Conservation (phyloP, 2,113 vertebrate species). For the Aegotheles bennettii region DNA sequence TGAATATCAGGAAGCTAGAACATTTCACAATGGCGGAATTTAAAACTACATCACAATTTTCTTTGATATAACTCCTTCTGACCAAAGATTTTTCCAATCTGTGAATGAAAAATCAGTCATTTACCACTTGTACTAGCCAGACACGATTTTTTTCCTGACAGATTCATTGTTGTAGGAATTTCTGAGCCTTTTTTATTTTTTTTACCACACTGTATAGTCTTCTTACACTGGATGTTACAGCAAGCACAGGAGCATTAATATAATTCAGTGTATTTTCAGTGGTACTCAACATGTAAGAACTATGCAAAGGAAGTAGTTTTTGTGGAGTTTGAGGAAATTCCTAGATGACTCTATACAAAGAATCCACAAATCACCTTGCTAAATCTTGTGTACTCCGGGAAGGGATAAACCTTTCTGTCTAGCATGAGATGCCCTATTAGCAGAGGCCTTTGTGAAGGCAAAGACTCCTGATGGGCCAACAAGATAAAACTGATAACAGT, state of each 20-base stretch:
- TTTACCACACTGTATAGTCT: not conserved
- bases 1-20: not conserved
- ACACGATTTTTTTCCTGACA: fast-evolving
- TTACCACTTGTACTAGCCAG: not conserved
- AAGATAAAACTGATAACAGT: too few species aligned
- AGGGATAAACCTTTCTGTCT: too few species aligned
- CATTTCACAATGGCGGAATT: not conserved
- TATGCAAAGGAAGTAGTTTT: not conserved
- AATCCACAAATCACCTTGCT: too few species aligned
- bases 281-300: not conserved
- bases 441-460: too few species aligned
- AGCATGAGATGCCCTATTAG: too few species aligned
- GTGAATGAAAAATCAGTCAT: not conserved
- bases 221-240: not conserved
- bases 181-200: not conserved
- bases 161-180: not conserved
- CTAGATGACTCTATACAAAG: too few species aligned
- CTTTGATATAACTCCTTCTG: not conserved
- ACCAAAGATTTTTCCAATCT: not conserved
- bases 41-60: not conserved
- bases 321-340: too few species aligned
- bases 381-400: too few species aligned
- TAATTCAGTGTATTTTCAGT: not conserved
- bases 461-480: too few species aligned
- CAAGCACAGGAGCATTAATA: not conserved